Conservation (phyloP, 2,888 invertebrate species). For the Agonum fuliginosum region DNA sequence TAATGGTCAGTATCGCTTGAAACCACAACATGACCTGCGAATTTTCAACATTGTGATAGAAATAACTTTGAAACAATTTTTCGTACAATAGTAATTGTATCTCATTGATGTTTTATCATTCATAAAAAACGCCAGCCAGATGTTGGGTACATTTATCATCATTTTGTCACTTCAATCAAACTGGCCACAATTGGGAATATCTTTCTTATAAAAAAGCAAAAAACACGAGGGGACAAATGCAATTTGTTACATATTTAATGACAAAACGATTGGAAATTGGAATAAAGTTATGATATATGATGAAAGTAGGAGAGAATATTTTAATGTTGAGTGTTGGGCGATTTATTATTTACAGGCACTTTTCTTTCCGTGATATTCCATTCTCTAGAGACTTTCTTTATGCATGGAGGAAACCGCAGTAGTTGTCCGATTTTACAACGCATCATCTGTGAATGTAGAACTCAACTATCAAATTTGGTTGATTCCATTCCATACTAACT, state of each 20-base stretch:
- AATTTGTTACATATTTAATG: constrained; percentile 58
- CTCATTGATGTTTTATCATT: constrained; percentile 16
- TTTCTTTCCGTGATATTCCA: constrained; percentile 61
- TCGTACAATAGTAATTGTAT: constrained; percentile 11
- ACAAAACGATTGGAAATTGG: constrained; percentile 52
- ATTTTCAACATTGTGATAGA: constrained; percentile 13
- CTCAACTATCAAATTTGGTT: too few relatives aligned
- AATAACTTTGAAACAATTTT: background rate
- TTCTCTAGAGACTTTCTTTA: constrained; percentile 67
- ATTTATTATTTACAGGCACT: constrained; percentile 71
- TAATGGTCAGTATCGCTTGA: background rate
- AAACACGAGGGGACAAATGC: constrained; percentile 53
- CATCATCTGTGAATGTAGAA: background rate
- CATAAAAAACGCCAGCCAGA: background rate
- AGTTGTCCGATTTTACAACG: constrained; percentile 24
- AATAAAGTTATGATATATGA: constrained; percentile 51
- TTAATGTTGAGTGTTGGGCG: constrained; percentile 69
- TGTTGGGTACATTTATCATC: constrained; percentile 35
- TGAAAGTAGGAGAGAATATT: constrained; percentile 65
- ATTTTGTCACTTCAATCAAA: constrained; percentile 42
- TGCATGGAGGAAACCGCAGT: constrained; percentile 56
- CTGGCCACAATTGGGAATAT: constrained; percentile 40
- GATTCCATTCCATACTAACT: too few relatives aligned
- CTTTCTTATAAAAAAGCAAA: constrained; percentile 49
- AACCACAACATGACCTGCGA: background rate